Conservation (phyloP, 2,797 vertebrate species). For the Falco peregrinus region DNA sequence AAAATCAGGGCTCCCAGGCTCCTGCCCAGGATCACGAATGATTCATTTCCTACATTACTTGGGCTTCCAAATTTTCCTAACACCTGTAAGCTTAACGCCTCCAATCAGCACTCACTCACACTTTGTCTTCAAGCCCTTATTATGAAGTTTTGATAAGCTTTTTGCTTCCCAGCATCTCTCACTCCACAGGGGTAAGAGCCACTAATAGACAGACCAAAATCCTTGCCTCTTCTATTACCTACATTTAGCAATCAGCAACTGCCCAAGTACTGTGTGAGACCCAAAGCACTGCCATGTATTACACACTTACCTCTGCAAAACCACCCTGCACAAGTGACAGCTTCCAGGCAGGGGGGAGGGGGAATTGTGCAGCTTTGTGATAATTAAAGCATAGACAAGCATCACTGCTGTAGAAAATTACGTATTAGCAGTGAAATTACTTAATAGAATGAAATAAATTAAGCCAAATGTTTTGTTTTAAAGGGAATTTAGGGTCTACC, state of each 20-base stretch:
- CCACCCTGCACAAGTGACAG: conserved; percentile 62
- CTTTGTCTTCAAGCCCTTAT: conserved; percentile 13
- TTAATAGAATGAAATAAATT: conserved; percentile 62
- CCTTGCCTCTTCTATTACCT: conserved; percentile 25
- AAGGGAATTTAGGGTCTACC: conserved; percentile 35
- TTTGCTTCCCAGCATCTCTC: not conserved
- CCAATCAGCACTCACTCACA: conserved; percentile 34
- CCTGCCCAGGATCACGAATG: not conserved
- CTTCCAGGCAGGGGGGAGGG: conserved; percentile 35
- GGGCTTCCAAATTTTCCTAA: not conserved
- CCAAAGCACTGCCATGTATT: conserved; percentile 45
- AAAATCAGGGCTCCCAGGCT: not conserved
- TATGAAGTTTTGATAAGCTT: conserved; percentile 49
- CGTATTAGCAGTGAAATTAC: conserved; percentile 57
- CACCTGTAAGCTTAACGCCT: conserved; percentile 4
- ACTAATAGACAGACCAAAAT: conserved; percentile 53
- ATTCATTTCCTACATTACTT: conserved; percentile 20
- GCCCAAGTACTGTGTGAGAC: conserved; percentile 37
- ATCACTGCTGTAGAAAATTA: conserved; percentile 60
- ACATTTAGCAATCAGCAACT: conserved; percentile 22
- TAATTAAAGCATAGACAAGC: conserved; percentile 64
- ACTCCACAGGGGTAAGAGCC: not conserved
- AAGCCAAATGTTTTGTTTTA: conserved; percentile 63
- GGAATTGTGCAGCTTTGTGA: conserved; percentile 10
- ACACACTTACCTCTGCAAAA: conserved; percentile 67